phyloP scores from a whole-genome alignment of 2,797 vertebrate genomes.

The Anguilla marmorata region DNA sequence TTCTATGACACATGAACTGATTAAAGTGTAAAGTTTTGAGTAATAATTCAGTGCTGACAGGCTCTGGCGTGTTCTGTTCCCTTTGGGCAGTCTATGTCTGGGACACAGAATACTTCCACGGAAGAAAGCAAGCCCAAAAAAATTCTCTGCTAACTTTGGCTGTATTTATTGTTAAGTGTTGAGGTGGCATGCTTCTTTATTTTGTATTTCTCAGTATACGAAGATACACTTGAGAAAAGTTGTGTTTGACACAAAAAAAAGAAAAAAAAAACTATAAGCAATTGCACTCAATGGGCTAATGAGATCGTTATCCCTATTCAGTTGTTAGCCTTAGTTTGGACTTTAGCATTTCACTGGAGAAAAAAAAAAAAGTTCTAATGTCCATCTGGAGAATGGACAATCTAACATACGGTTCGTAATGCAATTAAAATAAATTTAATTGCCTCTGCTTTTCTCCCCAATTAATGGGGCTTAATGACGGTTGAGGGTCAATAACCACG shows the following conservation, averaged over 20 bases:
- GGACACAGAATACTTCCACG: not conserved
- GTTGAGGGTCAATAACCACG: slow-evolving; percentile 21
- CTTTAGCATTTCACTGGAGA: not conserved
- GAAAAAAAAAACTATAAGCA: not conserved
- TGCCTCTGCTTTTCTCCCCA: slow-evolving; percentile 23
- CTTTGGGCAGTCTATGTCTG: not conserved
- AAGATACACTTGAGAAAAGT: not conserved
- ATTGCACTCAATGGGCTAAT: not conserved
- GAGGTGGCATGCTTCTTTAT: not conserved
- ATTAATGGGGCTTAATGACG: slow-evolving; percentile 20
- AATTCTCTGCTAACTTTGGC: not conserved
- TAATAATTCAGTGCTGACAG: slow-evolving; percentile 7
- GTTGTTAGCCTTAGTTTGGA: slow-evolving; percentile 4
- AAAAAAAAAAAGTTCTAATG: slow-evolving; percentile 15
- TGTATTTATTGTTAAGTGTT: not conserved
- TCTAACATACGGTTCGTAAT: slow-evolving; percentile 20
- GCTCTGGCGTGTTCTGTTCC: not conserved
- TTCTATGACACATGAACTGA: not conserved
- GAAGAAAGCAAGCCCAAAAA: not conserved
- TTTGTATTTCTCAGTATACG: not conserved
- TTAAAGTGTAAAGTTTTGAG: not conserved
- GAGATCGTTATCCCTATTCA: slow-evolving; percentile 20
- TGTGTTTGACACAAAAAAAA: not conserved
- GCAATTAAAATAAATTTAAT: slow-evolving; percentile 23
- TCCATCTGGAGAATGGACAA: slow-evolving; percentile 23